Evolutionary conservation across 2,888 invertebrate genomes (phyloP).

Genomic region (Eupithecia vulgata): DNA sequence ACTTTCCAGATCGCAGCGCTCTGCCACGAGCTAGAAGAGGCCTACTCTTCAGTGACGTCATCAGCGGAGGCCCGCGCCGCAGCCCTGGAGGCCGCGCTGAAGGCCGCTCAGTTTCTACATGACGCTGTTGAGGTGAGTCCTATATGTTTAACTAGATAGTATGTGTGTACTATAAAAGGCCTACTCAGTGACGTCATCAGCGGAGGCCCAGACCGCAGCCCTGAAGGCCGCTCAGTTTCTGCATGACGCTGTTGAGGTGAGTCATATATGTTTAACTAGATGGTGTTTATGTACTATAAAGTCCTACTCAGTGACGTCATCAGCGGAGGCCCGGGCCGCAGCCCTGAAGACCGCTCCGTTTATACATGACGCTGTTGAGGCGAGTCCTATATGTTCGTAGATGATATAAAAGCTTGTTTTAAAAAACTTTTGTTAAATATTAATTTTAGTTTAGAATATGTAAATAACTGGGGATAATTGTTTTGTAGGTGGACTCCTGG

Average conservation of each 20-base stretch:
- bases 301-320: constrained; percentile 90
- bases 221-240: constrained; percentile 96
- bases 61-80: constrained; percentile 89
- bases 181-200: constrained; percentile 90
- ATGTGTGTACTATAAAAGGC: constrained; percentile 86
- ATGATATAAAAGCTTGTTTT: no score
- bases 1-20: constrained; percentile 87
- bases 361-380: constrained; percentile 93
- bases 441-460: no score
- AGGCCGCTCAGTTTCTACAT: constrained; percentile 95
- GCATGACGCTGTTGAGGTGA: constrained; percentile 91
- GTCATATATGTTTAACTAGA: no score
- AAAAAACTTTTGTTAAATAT: no score
- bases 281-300: constrained; percentile 80
- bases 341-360: constrained; percentile 95
- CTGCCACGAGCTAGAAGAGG: constrained; percentile 87
- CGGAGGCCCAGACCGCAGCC: constrained; percentile 88
- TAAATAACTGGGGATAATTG: no score
- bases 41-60: constrained; percentile 89
- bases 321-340: constrained; percentile 88
- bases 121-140: constrained; percentile 88
- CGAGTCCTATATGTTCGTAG: background rate
- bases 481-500: constrained; percentile 91
- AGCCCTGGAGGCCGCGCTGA: constrained; percentile 92
- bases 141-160: no score